phyloP scores from a whole-genome alignment of 2,888 invertebrate species.

The Melitaea athalia region DNA sequence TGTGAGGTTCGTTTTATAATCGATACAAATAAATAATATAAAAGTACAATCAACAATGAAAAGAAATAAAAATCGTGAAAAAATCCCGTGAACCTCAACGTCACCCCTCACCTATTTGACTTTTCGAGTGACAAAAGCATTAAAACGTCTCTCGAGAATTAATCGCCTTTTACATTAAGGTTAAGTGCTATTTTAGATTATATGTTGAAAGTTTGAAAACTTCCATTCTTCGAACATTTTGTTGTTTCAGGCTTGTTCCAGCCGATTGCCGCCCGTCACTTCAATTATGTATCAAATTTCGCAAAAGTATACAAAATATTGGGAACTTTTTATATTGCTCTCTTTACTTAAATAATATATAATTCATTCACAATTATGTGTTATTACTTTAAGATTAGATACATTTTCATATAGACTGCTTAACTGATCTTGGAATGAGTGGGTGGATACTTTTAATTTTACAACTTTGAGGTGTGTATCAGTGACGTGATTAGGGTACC shows the following conservation, averaged over 20 bases:
- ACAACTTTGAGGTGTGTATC: no score
- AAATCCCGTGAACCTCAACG: constrained; percentile 18
- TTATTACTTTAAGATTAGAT: no score
- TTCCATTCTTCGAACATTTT: constrained; percentile 14
- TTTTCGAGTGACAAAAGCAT: constrained; percentile 64
- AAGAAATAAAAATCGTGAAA: not conserved
- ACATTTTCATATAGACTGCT: no score
- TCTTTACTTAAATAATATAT: not conserved
- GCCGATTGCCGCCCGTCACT: constrained; percentile 5
- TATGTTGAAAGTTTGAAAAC: constrained; percentile 64
- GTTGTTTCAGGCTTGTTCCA: constrained; percentile 10
- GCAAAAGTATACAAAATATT: not conserved
- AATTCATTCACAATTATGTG: not conserved
- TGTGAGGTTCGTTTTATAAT: not conserved
- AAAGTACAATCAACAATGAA: not conserved
- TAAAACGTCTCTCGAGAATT: constrained; percentile 68
- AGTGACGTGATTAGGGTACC: no score
- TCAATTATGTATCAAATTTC: constrained; percentile 12
- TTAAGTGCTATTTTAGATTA: constrained; percentile 73
- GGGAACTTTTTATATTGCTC: not conserved
- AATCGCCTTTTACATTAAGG: constrained; percentile 70
- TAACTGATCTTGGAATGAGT: no score
- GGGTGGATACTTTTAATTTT: no score
- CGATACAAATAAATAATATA: not conserved
- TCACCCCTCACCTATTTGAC: constrained; percentile 25